phyloP scores from a whole-genome alignment of 2,888 invertebrate species.

The Cremastinae sp. region DNA sequence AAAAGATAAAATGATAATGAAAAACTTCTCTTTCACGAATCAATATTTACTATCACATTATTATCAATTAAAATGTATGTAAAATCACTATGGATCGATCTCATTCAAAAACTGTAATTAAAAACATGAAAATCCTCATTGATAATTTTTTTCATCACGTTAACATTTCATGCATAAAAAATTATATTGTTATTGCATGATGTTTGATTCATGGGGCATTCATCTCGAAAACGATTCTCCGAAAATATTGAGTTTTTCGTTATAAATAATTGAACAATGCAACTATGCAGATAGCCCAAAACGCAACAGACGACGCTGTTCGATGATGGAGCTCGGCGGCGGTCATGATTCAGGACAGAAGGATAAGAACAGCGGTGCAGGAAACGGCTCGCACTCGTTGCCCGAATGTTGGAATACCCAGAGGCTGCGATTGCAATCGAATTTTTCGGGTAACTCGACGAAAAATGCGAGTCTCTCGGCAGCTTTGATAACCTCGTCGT shows the following conservation, averaged over 20 bases:
- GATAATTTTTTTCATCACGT: neutral
- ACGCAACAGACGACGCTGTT: slow-evolving; percentile 87
- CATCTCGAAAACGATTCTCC: slow-evolving; percentile 14
- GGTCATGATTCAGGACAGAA: slow-evolving; percentile 65
- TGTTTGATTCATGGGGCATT: slow-evolving; percentile 23
- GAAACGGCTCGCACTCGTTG: slow-evolving; percentile 72
- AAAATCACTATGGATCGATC: too few species aligned
- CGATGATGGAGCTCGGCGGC: slow-evolving; percentile 89
- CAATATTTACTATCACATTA: too few species aligned
- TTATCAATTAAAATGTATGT: too few species aligned
- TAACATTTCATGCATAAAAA: too few species aligned
- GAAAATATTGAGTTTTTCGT: neutral
- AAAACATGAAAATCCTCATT: too few species aligned
- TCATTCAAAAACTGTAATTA: too few species aligned
- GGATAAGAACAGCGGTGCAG: slow-evolving; percentile 74
- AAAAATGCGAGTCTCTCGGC: slow-evolving; percentile 83
- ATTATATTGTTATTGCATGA: too few species aligned
- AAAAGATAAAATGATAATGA: too few species aligned
- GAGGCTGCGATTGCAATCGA: slow-evolving; percentile 71
- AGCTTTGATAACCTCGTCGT: slow-evolving; percentile 85
- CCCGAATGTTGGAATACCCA: slow-evolving; percentile 76
- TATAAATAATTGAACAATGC: neutral
- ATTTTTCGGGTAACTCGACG: slow-evolving; percentile 78
- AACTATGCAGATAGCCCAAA: slow-evolving; percentile 73
- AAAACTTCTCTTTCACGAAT: too few species aligned